phyloP scores from a whole-genome alignment of 2,797 vertebrate genomes.

The Perodicticus potto region DNA sequence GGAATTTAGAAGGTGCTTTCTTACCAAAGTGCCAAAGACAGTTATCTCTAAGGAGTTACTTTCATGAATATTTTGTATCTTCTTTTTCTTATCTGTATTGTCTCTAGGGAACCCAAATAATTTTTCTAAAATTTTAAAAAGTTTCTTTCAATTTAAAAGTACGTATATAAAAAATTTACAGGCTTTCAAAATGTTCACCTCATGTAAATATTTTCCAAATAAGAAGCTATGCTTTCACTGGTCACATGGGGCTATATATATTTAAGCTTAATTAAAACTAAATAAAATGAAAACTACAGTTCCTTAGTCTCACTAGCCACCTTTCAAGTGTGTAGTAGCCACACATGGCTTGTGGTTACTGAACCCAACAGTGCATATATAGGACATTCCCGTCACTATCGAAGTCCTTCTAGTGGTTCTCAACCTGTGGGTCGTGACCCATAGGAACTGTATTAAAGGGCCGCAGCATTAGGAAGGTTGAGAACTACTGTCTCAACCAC shows the following conservation, averaged over 20 bases:
- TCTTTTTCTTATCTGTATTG: neutral
- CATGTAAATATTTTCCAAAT: neutral
- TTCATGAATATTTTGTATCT: neutral
- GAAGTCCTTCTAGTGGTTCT: neutral
- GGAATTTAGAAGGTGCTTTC: neutral
- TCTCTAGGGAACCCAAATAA: neutral
- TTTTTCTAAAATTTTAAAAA: constrained; percentile 2
- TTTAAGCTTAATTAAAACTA: neutral
- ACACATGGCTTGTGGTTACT: neutral
- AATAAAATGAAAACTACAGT: neutral
- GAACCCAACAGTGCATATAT: too few relatives aligned
- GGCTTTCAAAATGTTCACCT: neutral
- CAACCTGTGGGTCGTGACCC: too few relatives aligned
- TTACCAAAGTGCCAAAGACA: too few relatives aligned
- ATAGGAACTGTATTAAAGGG: too few relatives aligned
- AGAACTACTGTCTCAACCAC: too few relatives aligned
- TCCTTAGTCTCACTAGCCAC: neutral
- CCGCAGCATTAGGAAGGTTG: too few relatives aligned
- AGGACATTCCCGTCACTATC: too few relatives aligned
- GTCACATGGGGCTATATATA: neutral
- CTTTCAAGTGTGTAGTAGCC: neutral
- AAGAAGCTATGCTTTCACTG: neutral
- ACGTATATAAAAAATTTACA: neutral
- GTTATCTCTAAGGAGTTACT: neutral
- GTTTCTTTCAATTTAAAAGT: neutral